Percentiles rank a stretch among this genome's conserved stretches.
Evolutionary conservation across 1,140 invertebrate genomes (phyloP).

Genomic region (Drosophila funebris): DNA sequence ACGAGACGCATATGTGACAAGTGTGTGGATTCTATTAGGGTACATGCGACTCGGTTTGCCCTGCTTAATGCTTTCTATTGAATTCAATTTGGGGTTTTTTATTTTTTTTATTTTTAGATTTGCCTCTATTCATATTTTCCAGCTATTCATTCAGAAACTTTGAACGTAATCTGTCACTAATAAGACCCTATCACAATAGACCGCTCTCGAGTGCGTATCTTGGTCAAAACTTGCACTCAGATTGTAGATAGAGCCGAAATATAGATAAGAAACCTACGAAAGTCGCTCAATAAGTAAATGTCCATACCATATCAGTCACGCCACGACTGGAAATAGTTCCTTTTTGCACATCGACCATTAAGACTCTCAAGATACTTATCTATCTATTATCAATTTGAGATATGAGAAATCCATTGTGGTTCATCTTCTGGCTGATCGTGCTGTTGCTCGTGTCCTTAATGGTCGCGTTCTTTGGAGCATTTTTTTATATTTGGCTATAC

Average conservation of each 20-base stretch:
- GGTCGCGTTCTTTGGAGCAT: slow-evolving; percentile 29
- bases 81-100: no score
- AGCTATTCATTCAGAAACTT: not conserved
- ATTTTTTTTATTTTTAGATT: no score
- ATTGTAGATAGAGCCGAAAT: slow-evolving; percentile 9
- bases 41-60: no score
- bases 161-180: not conserved
- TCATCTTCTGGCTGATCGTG: slow-evolving; percentile 38
- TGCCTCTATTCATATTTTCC: no score
- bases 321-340: not conserved
- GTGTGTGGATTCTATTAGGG: no score
- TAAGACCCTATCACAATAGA: not conserved
- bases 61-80: no score
- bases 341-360: not conserved
- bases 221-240: slow-evolving; percentile 24
- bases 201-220: not conserved
- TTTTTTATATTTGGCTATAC: slow-evolving; percentile 40
- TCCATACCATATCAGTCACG: not conserved
- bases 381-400: not conserved
- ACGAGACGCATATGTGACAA: no score
- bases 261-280: slow-evolving; percentile 16
- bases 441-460: slow-evolving; percentile 25
- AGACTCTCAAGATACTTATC: not conserved
- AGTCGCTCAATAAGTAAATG: slow-evolving; percentile 14
- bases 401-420: slow-evolving; percentile 52